These are phyloP conservation scores for Schizaphis graminum DNA, from an alignment of 2,888 invertebrate genomes.

Conservation along the genomic window DNA sequence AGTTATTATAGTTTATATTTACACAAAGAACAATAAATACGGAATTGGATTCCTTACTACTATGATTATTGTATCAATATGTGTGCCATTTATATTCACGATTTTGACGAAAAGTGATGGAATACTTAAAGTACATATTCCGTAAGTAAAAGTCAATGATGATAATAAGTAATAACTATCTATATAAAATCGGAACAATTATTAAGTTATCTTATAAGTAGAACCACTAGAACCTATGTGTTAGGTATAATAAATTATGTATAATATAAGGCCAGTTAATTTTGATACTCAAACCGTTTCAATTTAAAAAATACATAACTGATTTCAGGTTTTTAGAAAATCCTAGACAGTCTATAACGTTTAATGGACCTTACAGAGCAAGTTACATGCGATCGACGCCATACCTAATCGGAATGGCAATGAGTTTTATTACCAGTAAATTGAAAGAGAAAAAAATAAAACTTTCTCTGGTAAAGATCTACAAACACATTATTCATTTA, in stretches of 20 bases:
- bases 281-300: too few relatives aligned
- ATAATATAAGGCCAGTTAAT: neutral
- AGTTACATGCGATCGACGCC: slow-evolving; percentile 31
- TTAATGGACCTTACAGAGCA: slow-evolving; percentile 19
- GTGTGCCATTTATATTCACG: neutral
- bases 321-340: slow-evolving; percentile 44
- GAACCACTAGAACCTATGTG: neutral
- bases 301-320: neutral
- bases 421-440: neutral
- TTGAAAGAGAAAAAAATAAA: slow-evolving; percentile 34
- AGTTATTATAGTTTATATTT: slow-evolving; percentile 19
- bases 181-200: neutral
- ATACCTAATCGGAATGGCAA: neutral
- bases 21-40: slow-evolving; percentile 8
- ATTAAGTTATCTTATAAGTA: neutral
- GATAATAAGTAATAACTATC: neutral
- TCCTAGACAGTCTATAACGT: neutral
- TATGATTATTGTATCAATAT: neutral
- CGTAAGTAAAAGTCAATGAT: slow-evolving; percentile 21
- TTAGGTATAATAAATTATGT: neutral
- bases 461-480: neutral
- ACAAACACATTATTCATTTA: neutral
- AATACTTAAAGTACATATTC: slow-evolving; percentile 34
- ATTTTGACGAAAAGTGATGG: neutral
- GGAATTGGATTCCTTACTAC: neutral